A percentile compares a stretch with the other conserved stretches of the same genome.
Evolutionary conservation across 2,888 invertebrate species (phyloP).

Genomic region (Suillia variegata): DNA sequence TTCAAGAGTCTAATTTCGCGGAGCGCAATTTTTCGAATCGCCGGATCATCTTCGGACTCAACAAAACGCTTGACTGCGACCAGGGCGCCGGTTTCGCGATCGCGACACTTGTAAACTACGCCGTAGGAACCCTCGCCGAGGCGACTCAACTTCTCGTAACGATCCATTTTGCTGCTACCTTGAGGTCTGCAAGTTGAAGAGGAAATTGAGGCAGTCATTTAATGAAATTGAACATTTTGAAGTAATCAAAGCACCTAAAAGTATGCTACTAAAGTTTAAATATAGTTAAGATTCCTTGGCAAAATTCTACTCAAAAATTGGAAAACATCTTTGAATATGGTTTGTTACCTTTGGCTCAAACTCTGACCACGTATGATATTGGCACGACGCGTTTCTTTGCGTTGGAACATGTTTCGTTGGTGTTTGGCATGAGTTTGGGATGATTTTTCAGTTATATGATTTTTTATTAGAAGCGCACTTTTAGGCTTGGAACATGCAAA

Average conservation of each 20-base stretch:
- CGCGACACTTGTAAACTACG: constrained; percentile 94
- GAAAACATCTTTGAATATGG: neutral
- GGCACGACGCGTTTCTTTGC: constrained; percentile 53
- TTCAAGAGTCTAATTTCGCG: constrained; percentile 93
- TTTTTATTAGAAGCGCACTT: too few species aligned
- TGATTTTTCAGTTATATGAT: too few species aligned
- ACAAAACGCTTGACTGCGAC: constrained; percentile 98
- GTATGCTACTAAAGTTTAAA: neutral
- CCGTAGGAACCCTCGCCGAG: constrained; percentile 79
- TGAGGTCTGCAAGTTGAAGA: constrained; percentile 69
- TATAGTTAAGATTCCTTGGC: neutral
- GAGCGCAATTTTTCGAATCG: constrained; percentile 93
- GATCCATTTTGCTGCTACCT: constrained; percentile 87
- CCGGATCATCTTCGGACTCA: constrained; percentile 95
- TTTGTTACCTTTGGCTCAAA: constrained; percentile 52
- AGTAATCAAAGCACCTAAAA: too few species aligned
- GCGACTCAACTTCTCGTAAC: constrained; percentile 92
- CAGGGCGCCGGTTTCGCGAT: constrained; percentile 90
- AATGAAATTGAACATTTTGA: neutral
- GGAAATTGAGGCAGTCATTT: neutral
- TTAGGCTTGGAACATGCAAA: neutral
- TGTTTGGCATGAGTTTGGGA: constrained; percentile 25
- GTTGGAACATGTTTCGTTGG: constrained; percentile 43
- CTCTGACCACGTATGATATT: constrained; percentile 55
- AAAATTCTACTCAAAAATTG: neutral